A percentile compares a stretch with the other conserved stretches of the same genome.
Evolutionary conservation across 2,888 invertebrate genomes (phyloP).

Genomic region (Phengaris arion): DNA sequence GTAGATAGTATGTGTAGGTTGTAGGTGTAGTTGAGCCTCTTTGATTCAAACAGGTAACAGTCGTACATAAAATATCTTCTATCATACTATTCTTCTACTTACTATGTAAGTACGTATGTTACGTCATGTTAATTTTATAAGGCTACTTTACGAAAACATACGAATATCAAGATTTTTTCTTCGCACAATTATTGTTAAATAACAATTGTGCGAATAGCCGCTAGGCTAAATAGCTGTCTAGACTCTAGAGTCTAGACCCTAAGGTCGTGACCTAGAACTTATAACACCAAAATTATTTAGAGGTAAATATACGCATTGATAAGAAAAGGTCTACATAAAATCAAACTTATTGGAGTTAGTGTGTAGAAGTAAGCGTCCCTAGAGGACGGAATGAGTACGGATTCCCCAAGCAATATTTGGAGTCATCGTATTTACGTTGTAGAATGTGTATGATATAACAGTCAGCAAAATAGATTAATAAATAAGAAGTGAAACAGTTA

Average conservation of each 20-base stretch:
- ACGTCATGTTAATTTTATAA: not conserved
- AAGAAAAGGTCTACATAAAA: constrained; percentile 11
- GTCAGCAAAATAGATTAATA: not conserved
- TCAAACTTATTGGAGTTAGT: not conserved
- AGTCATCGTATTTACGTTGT: not conserved
- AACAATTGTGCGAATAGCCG: no score
- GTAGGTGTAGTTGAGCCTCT: no score
- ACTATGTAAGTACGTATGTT: no score
- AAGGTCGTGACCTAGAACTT: not conserved
- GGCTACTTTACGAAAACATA: not conserved
- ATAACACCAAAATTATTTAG: not conserved
- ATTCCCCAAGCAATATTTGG: not conserved
- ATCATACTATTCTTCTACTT: no score
- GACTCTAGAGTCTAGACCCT: not conserved
- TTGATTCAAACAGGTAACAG: no score
- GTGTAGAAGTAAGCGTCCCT: not conserved
- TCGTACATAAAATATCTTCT: no score
- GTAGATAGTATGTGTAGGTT: no score
- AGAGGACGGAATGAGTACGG: not conserved
- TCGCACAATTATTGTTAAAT: no score
- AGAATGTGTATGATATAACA: not conserved
- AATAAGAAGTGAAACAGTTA: not conserved
- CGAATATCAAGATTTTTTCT: not conserved
- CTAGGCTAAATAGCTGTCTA: not conserved
- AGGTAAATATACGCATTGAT: constrained; percentile 13